Conservation (phyloP, 2,888 invertebrate species). For the Drosophila robusta region DNA sequence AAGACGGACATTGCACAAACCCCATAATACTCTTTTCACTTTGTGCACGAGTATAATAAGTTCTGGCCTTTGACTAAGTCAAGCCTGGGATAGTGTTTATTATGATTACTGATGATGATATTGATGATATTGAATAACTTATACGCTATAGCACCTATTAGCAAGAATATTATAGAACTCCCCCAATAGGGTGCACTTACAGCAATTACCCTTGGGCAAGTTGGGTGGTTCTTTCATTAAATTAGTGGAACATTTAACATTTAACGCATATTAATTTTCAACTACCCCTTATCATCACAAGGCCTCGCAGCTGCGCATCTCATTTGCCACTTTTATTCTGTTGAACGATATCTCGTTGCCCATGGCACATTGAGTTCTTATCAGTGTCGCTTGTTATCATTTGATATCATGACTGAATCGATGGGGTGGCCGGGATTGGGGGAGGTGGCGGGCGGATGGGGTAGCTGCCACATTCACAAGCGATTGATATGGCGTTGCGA, state of each 20-base stretch:
- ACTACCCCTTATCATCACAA: constrained; percentile 41
- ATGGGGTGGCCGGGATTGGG: background rate
- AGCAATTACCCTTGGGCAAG: background rate
- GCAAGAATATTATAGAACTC: background rate
- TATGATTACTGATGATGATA: no score
- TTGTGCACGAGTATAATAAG: no score
- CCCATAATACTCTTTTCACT: no score
- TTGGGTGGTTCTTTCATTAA: constrained; percentile 6
- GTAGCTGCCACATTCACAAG: background rate
- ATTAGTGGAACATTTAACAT: constrained; percentile 46
- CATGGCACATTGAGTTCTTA: constrained; percentile 39
- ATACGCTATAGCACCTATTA: background rate
- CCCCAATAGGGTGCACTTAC: background rate
- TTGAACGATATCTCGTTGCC: constrained; percentile 3
- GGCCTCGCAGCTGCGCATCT: constrained; percentile 17
- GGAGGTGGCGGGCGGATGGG: background rate
- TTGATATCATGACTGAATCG: constrained; percentile 45
- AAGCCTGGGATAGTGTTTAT: no score
- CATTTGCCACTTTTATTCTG: constrained; percentile 6
- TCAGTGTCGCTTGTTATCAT: constrained; percentile 62
- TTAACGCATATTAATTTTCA: constrained; percentile 67
- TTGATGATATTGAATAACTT: no score
- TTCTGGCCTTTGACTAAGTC: no score
- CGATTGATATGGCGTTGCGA: constrained; percentile 37
- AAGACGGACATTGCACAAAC: no score